Percentiles rank a stretch among this genome's conserved stretches.
Conservation (phyloP, 2,797 vertebrate genomes). For the Carapus acus region DNA sequence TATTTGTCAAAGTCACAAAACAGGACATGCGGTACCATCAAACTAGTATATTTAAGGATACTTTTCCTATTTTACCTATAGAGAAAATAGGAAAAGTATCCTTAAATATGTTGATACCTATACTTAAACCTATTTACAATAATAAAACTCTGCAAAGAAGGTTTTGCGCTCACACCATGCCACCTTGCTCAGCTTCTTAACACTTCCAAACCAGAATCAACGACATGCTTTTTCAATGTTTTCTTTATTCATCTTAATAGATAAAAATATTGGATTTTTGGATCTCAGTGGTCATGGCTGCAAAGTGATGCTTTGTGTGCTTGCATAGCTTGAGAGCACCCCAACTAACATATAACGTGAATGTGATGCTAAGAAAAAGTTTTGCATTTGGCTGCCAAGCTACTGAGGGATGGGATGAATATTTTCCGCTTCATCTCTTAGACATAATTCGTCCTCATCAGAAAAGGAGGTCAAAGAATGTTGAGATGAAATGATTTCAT, state of each 20-base stretch:
- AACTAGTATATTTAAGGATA: conserved; percentile 13
- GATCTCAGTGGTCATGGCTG: conserved; percentile 38
- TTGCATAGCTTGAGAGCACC: conserved; percentile 56
- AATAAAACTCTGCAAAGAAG: conserved; percentile 56
- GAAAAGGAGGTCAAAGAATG: conserved; percentile 21
- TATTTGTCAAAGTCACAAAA: conserved; percentile 16
- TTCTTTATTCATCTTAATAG: conserved; percentile 9
- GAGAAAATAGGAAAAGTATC: too few relatives aligned
- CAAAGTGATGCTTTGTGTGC: conserved; percentile 47
- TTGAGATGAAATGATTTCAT: conserved; percentile 29
- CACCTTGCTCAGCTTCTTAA: conserved; percentile 51
- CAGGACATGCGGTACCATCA: conserved; percentile 1
- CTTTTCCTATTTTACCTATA: too few relatives aligned
- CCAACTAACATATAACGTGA: conserved; percentile 41
- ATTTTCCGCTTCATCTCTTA: conserved; percentile 38
- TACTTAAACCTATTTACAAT: conserved; percentile 65
- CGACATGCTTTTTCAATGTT: conserved; percentile 29
- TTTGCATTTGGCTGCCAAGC: conserved; percentile 43
- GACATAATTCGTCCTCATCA: conserved; percentile 31
- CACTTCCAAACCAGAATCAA: conserved; percentile 46
- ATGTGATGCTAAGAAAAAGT: conserved; percentile 37
- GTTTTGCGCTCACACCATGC: conserved; percentile 32
- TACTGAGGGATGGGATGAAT: conserved; percentile 33
- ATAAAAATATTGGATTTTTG: conserved; percentile 48
- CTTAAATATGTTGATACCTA: too few relatives aligned